Evolutionary conservation across 2,797 vertebrate genomes (phyloP).

Genomic region (Sebastes steindachneri): DNA sequence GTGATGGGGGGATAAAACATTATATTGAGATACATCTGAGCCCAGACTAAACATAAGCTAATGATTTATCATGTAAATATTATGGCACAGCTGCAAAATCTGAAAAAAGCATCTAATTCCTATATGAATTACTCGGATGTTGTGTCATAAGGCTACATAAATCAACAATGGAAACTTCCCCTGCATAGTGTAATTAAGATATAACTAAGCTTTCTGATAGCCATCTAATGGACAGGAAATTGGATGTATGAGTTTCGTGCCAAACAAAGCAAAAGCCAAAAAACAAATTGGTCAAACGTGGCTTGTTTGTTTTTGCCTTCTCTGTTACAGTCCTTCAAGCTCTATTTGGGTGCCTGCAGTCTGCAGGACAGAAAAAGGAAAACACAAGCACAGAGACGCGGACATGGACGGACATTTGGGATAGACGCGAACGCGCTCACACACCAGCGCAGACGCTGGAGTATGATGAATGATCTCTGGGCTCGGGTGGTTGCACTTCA

Average conservation of each 20-base stretch:
- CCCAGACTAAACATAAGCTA: conserved; percentile 71
- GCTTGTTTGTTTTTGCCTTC: conserved; percentile 46
- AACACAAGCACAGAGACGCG: conserved; percentile 35
- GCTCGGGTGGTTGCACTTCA: conserved; percentile 74
- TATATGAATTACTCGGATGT: conserved; percentile 36
- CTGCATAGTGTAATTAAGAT: conserved; percentile 36
- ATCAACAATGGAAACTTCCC: conserved; percentile 48
- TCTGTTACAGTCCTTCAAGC: conserved; percentile 44
- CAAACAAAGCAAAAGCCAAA: conserved; percentile 51
- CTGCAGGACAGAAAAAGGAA: conserved; percentile 28
- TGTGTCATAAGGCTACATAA: conserved; percentile 32
- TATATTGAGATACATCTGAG: conserved; percentile 50
- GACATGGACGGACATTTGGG: conserved; percentile 9
- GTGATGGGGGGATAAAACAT: conserved; percentile 34
- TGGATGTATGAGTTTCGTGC: conserved; percentile 37
- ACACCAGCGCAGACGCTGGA: conserved; percentile 31
- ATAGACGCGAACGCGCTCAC: conserved; percentile 18
- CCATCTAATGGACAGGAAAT: conserved; percentile 69
- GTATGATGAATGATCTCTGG: conserved; percentile 75
- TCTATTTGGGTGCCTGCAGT: conserved; percentile 48
- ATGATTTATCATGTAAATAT: conserved; percentile 65
- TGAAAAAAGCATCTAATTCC: conserved; percentile 18
- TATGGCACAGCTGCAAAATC: conserved; percentile 45
- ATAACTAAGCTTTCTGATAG: conserved; percentile 50
- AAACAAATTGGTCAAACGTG: conserved; percentile 30